Conservation (phyloP, 2,113 vertebrate genomes). For the Sakesphorus luctuosus region DNA sequence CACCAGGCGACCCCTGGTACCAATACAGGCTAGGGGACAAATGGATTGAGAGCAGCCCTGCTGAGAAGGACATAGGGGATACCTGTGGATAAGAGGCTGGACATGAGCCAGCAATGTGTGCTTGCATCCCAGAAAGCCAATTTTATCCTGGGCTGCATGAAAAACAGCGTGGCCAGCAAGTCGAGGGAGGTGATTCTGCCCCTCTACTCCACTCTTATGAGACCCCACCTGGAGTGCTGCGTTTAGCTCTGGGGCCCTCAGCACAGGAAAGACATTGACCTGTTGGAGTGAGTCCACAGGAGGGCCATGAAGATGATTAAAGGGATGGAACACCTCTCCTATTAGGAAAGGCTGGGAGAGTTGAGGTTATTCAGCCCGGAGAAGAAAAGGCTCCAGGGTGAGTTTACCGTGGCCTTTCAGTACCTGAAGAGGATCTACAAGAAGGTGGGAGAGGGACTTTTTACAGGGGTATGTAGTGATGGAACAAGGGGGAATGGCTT, state of each 20-base stretch:
- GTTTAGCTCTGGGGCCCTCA: neutral
- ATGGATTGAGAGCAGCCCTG: neutral
- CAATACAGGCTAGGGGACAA: neutral
- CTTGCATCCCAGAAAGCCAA: neutral
- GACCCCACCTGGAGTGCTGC: neutral
- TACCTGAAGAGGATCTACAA: neutral
- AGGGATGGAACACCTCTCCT: neutral
- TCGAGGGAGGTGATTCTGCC: neutral
- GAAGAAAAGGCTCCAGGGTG: neutral
- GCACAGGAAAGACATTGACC: neutral
- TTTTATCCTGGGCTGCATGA: neutral
- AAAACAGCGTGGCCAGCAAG: neutral
- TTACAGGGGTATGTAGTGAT: too few relatives aligned
- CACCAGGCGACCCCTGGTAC: neutral
- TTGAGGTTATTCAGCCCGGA: neutral
- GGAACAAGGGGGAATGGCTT: neutral
- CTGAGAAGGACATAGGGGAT: neutral
- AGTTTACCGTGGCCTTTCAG: neutral
- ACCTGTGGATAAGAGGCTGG: neutral
- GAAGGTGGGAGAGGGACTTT: neutral
- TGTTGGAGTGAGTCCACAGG: neutral
- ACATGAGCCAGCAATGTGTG: neutral
- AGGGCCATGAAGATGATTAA: neutral
- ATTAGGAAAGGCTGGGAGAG: neutral
- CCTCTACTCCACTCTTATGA: neutral